These are phyloP conservation scores for Magallana ariakensis DNA, from an alignment of 1,140 invertebrate species.

Conservation along the genomic window DNA sequence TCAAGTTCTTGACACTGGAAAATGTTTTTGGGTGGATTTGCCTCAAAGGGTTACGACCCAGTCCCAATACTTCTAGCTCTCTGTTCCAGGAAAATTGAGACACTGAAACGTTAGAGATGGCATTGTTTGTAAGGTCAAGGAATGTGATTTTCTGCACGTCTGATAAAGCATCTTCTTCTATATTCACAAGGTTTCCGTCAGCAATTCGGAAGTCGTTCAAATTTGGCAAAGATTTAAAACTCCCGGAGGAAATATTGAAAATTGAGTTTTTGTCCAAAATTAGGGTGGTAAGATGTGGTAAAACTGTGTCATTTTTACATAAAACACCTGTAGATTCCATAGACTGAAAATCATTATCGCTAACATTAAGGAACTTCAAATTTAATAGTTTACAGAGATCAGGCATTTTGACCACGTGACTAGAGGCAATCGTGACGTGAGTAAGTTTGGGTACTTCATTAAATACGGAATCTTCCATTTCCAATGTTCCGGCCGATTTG, in stretches of 20 bases:
- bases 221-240: constrained; percentile 36
- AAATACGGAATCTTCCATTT: constrained; percentile 44
- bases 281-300: constrained; percentile 26
- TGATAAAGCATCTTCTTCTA: constrained; percentile 39
- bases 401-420: constrained; percentile 44
- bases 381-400: constrained; percentile 38
- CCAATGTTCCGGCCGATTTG: constrained; percentile 38
- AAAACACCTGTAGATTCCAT: constrained; percentile 29
- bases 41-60: constrained; percentile 46
- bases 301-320: constrained; percentile 44
- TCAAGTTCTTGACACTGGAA: background rate
- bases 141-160: constrained; percentile 36
- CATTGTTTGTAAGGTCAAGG: constrained; percentile 51
- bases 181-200: constrained; percentile 25
- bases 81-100: background rate
- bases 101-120: constrained; percentile 35
- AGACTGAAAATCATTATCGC: constrained; percentile 43
- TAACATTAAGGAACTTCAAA: constrained; percentile 50
- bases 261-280: constrained; percentile 49
- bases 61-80: constrained; percentile 40
- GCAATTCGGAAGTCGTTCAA: constrained; percentile 45
- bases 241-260: constrained; percentile 28
- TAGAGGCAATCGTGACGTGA: constrained; percentile 40
- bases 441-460: constrained; percentile 13
- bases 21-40: constrained; percentile 23